Evolutionary conservation across 2,888 invertebrate species (phyloP), one percentile per base, ranked within the genome.

Genomic region (Chrysotoxum bicinctum): DNA sequence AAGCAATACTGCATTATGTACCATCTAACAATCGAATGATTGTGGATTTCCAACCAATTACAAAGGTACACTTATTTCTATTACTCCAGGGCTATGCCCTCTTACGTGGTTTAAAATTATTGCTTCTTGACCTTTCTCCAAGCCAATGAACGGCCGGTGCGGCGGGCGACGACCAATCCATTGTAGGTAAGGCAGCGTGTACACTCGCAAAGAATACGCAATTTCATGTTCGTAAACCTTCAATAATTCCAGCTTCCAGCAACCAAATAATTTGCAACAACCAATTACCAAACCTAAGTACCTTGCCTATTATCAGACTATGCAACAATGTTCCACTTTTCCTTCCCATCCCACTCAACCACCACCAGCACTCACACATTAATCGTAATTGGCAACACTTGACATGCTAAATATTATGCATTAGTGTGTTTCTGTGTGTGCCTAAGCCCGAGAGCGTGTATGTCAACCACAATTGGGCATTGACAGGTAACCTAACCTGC

Each of bases 331-430:
- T 64, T 48, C 56, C 26, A 60, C 48, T 70, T 79, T 23, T 3
- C 12, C 35, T 48, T 26, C 26, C 16, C 72, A 60, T 23, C 54
- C 50, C 80, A 84, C 66, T 66, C 80, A 37, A 32, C 9, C 43
- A 43, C 14, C 19, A 56, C 32, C 3, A 10, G 32, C 16, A 8
- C 26, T 75, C 66, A 58, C 30, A n/a, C 50, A 68, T 72, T 81
- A 75, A 72, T 60, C 21, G 35, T 66, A 75, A 80, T 85, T 85
- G 85, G 85, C 85, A 85, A 81, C 85, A 80, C 81, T 85, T 80
- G 76, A 81, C 80, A 76, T 62, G 79, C 21, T 66, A 69, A 79
- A 83, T 70, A n/a, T 45, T 56, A 19, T 56, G 30, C 35, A 45
- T 54, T 19, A 35, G 56, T 58, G 45, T 43, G 40, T 30, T 7